Percentiles rank a stretch among this genome's conserved stretches.
phyloP scores from a whole-genome alignment of 2,888 invertebrate species.

The Xanthorhoe designata region DNA sequence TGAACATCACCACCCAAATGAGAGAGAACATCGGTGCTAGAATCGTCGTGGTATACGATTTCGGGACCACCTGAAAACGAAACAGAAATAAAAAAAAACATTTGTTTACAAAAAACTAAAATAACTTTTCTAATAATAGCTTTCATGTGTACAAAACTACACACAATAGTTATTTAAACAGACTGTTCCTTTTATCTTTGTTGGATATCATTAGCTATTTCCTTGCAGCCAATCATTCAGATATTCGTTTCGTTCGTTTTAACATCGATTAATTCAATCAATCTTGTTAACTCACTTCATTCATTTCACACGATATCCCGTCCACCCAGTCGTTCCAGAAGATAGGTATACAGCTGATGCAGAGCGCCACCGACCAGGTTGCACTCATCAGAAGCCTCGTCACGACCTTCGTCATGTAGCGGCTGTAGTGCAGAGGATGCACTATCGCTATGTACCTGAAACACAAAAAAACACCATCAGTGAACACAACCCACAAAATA shows the following conservation, averaged over 20 bases:
- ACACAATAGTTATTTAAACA: background rate
- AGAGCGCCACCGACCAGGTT: slow-evolving; percentile 89
- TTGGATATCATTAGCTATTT: background rate
- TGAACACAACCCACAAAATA: slow-evolving; percentile 20
- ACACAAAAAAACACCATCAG: slow-evolving; percentile 31
- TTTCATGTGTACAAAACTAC: background rate
- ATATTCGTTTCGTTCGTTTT: background rate
- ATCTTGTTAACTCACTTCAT: slow-evolving; percentile 76
- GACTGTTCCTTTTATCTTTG: background rate
- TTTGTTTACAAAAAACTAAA: background rate
- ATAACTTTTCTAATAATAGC: too few species aligned
- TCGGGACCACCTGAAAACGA: slow-evolving; percentile 77
- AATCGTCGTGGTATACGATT: slow-evolving; percentile 79
- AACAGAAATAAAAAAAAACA: background rate
- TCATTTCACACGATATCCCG: slow-evolving; percentile 88
- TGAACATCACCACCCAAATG: slow-evolving; percentile 91
- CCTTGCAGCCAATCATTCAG: background rate
- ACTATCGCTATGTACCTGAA: slow-evolving; percentile 91
- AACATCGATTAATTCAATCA: background rate
- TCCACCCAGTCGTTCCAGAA: slow-evolving; percentile 92
- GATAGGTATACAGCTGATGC: slow-evolving; percentile 89
- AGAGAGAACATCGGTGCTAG: slow-evolving; percentile 90
- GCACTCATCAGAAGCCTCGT: slow-evolving; percentile 87
- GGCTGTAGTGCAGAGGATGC: slow-evolving; percentile 91
- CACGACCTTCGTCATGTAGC: slow-evolving; percentile 89